phyloP scores from a whole-genome alignment of 2,888 invertebrate genomes.

The Sphecodes monilicornis region DNA sequence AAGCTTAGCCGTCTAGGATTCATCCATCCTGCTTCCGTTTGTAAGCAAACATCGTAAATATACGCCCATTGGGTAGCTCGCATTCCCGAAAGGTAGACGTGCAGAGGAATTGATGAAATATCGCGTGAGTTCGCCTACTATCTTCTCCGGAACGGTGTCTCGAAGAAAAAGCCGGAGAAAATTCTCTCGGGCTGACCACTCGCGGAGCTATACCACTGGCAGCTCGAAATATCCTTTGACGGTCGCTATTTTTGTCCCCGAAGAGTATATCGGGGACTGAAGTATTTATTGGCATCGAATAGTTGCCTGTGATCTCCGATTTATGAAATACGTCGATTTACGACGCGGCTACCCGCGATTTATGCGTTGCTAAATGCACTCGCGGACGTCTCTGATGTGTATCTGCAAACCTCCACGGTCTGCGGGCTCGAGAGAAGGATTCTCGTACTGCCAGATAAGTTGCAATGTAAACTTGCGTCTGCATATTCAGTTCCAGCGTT shows the following conservation, averaged over 20 bases:
- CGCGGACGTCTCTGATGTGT: neutral
- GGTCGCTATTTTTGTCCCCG: neutral
- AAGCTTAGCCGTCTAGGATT: slow-evolving; percentile 48
- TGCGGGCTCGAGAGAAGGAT: neutral
- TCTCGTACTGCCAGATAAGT: neutral
- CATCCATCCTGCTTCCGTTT: slow-evolving; percentile 45
- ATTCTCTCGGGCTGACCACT: neutral
- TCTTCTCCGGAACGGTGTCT: neutral
- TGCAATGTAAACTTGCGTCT: neutral
- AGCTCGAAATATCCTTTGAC: neutral
- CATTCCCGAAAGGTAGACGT: slow-evolving; percentile 17
- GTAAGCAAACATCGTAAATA: slow-evolving; percentile 60
- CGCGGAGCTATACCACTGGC: neutral
- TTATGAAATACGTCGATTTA: slow-evolving; percentile 16
- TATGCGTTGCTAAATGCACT: neutral
- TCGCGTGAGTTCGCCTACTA: slow-evolving; percentile 8
- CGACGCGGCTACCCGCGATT: neutral
- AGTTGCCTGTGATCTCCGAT: neutral
- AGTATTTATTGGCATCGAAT: slow-evolving; percentile 1
- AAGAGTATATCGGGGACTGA: neutral
- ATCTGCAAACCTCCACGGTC: neutral
- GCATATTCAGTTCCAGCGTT: neutral
- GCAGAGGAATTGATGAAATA: slow-evolving; percentile 45
- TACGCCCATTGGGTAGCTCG: slow-evolving; percentile 3
- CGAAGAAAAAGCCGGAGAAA: neutral